Base-by-base conservation (phyloP, 2,888 invertebrate species). In the Automeris io region DNA sequence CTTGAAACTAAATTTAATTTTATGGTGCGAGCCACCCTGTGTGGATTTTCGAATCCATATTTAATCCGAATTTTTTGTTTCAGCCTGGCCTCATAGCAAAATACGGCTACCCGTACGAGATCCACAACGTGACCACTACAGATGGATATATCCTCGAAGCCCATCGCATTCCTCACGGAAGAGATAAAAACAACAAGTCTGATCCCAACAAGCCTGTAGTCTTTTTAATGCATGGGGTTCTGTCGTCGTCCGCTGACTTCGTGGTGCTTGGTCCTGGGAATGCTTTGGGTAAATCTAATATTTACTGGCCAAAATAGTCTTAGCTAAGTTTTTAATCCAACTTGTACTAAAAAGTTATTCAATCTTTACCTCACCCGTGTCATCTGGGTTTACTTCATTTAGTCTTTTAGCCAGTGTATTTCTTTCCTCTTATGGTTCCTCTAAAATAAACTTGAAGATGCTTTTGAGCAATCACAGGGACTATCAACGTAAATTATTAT, bases 231-330 rank as follows among this genome's bases (percentile, higher is more conserved):
- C 74, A 75, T 19, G 74, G 74, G 2, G 59, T 75, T 1, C 42
- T 70, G 33, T 71, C 70, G 7, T 75, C 74, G 0, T 73, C 74
- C 11, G 72, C 72, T 44, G 75, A 74, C 26, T 73, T 53, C 47
- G n/a, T 74, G 7, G 49, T 62, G 0, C 29, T 67, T 13, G 74
- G 74, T 0, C 71, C 74, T 32, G 61, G 56, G 0, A 54, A 25
- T 40, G 67, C 66, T 21, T 31, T 74, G 6, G 70, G 74, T 73
- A 46, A 56, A 57, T 39, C 19, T n/a, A 12, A 31, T 13, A 3
- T 16, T 21, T 24, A 13, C 13, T 24, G 3, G 8, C 8, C n/a
- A n/a, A n/a, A n/a, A n/a, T n/a, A 11, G n/a, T 22, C 8, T 11
- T 1, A 12, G 18, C n/a, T 2, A 4, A 2, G 8, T 31, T 16